These are phyloP conservation scores for Sturnira hondurensis DNA, from an alignment of 2,113 vertebrate species.

Conservation along the genomic window DNA sequence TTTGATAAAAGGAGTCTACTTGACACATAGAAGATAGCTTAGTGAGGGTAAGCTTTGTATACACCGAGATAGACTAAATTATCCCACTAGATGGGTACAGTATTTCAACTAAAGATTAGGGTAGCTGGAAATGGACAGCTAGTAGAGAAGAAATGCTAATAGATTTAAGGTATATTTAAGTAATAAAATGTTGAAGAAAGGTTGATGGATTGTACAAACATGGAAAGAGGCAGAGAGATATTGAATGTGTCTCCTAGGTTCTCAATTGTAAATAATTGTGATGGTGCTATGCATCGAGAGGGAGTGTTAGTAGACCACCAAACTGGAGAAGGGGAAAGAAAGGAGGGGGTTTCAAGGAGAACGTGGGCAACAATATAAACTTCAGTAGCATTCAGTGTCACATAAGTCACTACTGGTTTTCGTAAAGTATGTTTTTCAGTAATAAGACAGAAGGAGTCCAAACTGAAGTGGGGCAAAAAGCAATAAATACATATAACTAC, in stretches of 20 bases:
- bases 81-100: neutral
- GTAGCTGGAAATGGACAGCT: neutral
- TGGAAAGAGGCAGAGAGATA: neutral
- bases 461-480: neutral
- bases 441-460: neutral
- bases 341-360: neutral
- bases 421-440: neutral
- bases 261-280: neutral
- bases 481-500: neutral
- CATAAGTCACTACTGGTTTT: neutral
- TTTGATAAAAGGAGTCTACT: neutral
- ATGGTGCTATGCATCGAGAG: neutral
- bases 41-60: neutral
- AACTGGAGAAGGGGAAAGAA: neutral
- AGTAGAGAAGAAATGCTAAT: neutral
- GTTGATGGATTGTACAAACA: neutral
- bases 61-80: neutral
- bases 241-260: neutral
- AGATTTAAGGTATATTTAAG: neutral
- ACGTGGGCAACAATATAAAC: neutral
- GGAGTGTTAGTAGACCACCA: too few relatives aligned
- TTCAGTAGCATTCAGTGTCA: neutral
- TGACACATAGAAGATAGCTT: neutral
- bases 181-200: neutral
- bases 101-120: neutral